Base-by-base conservation (phyloP, 2,113 vertebrate species). In the Merops nubicus region DNA sequence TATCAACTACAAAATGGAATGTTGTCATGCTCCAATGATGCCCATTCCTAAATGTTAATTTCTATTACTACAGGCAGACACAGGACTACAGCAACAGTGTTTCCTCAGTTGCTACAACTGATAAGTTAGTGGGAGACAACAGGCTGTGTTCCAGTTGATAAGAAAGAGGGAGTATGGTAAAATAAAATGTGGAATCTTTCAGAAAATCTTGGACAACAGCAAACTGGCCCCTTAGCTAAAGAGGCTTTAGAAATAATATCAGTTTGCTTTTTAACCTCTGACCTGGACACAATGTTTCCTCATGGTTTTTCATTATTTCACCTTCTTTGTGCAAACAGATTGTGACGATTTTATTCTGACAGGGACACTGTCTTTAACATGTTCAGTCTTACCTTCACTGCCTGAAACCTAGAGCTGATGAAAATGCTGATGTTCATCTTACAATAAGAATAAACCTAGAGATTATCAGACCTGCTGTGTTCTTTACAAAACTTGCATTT, bases 1-100 rank as follows among this genome's bases (percentile, higher is more conserved):
- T n/a, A n/a, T n/a, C n/a, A n/a, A n/a, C n/a, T 9, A 23, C 3
- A 12, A 47, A 19, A 23, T 0, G 0, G 10, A 54, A 59, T 43
- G 17, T 40, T 69, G 21, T 28, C 3, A 9, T 29, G 6, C 40
- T 62, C 21, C 22, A 87, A 31, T 1, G 2, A 68, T 15, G 65
- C 1, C 6, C 12, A 23, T 33, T 78, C 12, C 3, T 25, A n/a
- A 62, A 1, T n/a, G 4, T 10, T 51, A 12, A 16, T 60, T 86
- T 74, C 19, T 8, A 2, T 1, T 3, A 31, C 18, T 64, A 31
- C 10, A 63, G 56, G 20, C n/a, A 75, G 65, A 25, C 6, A 87
- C 0, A 1, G 33, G 22, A 4, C 23, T 93, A n/a, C n/a, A n/a
- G n/a, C n/a, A n/a, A n/a, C n/a, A n/a, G n/a, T n/a, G 7, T 25